phyloP scores from a whole-genome alignment of 2,113 vertebrate genomes.

The Notiomystis cincta region DNA sequence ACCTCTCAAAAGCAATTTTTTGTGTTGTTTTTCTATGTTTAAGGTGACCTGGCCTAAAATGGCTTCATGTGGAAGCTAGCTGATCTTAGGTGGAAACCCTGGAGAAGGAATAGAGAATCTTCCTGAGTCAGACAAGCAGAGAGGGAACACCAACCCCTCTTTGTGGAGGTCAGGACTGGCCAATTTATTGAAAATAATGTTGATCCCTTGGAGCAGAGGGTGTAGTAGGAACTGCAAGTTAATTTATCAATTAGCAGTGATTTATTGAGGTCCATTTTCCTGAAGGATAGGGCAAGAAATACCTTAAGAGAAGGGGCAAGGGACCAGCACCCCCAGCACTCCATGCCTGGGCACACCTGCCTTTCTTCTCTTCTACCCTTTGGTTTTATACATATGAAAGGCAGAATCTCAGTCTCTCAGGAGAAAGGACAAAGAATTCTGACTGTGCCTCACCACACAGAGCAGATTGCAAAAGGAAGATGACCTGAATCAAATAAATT shows the following conservation, averaged over 20 bases:
- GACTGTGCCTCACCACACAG: background rate
- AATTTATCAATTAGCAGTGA: background rate
- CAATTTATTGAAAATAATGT: background rate
- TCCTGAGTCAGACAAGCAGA: background rate
- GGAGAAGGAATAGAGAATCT: background rate
- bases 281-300: background rate
- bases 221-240: rapidly evolving
- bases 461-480: background rate
- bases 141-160: background rate
- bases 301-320: background rate
- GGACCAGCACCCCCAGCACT: background rate
- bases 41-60: background rate
- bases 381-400: background rate
- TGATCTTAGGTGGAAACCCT: background rate
- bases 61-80: background rate
- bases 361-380: background rate
- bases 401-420: background rate
- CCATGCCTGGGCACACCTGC: background rate
- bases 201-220: background rate
- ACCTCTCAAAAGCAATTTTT: background rate
- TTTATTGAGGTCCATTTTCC: background rate
- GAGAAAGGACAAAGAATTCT: background rate
- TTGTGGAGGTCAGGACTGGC: background rate
- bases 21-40: background rate
- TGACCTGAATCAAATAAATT: constrained; percentile 40